Conservation (phyloP, 2,113 vertebrate genomes). For the Columba livia region DNA sequence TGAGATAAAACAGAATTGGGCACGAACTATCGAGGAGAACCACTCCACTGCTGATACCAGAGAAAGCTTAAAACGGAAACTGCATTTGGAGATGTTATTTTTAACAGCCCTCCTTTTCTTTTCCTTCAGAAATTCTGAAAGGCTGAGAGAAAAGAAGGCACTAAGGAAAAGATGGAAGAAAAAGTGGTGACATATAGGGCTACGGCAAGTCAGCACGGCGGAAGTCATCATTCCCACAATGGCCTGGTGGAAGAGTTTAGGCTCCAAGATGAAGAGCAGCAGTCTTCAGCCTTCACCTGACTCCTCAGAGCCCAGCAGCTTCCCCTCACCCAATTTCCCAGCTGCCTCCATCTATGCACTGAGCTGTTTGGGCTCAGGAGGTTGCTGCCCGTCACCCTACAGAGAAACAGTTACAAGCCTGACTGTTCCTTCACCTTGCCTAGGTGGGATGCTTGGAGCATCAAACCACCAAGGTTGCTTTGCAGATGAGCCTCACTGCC, state of each 20-base stretch:
- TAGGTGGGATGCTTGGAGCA: neutral
- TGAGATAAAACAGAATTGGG: neutral
- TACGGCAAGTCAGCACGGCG: neutral
- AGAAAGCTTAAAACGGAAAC: neutral
- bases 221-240: neutral
- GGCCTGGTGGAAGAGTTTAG: neutral
- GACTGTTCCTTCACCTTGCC: neutral
- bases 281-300: neutral
- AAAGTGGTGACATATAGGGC: neutral
- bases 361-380: neutral
- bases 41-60: neutral
- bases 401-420: neutral
- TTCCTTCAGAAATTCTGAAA: neutral
- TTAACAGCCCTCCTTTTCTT: neutral
- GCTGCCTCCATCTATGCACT: accelerated
- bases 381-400: neutral
- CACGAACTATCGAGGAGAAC: neutral
- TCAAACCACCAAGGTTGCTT: neutral
- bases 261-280: neutral
- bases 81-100: neutral
- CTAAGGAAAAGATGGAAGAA: neutral
- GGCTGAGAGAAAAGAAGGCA: neutral
- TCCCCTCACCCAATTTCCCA: neutral
- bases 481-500: neutral
- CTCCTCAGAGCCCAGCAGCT: neutral